Percentiles rank a stretch among this genome's conserved stretches.
Evolutionary conservation across 2,888 invertebrate genomes (phyloP).

Genomic region (Epistrophe grossulariae): DNA sequence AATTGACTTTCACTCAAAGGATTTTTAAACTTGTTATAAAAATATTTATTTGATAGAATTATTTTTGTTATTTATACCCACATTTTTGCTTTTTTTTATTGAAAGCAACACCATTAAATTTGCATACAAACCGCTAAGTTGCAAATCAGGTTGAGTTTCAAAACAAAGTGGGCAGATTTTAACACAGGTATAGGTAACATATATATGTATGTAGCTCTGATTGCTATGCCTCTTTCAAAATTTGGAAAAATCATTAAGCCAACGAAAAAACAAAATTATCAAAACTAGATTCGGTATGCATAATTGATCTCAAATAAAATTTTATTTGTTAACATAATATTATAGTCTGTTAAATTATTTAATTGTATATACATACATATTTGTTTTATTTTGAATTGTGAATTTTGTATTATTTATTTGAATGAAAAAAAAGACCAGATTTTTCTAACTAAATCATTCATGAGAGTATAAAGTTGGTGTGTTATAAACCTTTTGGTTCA

Average conservation of each 20-base stretch:
- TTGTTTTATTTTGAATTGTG: too few species aligned
- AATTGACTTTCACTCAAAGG: slow-evolving; percentile 8
- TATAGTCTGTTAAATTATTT: background rate
- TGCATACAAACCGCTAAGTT: slow-evolving; percentile 8
- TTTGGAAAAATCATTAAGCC: slow-evolving; percentile 20
- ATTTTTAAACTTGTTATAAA: slow-evolving; percentile 1
- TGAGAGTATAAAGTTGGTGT: too few species aligned
- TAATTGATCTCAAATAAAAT: background rate
- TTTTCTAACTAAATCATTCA: too few species aligned
- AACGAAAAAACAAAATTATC: slow-evolving; percentile 4
- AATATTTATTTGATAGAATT: background rate
- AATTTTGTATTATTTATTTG: too few species aligned
- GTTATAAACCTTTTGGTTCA: too few species aligned
- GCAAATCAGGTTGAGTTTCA: slow-evolving; percentile 15
- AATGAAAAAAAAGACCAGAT: too few species aligned
- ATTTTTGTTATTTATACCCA: background rate
- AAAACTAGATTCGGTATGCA: slow-evolving; percentile 10
- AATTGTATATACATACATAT: background rate
- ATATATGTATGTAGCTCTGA: background rate
- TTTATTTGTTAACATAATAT: background rate
- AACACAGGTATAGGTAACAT: background rate
- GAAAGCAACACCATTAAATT: slow-evolving; percentile 1
- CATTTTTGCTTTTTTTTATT: background rate
- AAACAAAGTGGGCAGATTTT: slow-evolving; percentile 16
- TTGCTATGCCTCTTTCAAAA: slow-evolving; percentile 32